Conservation (phyloP, 2,797 vertebrate species). For the Geotria australis region DNA sequence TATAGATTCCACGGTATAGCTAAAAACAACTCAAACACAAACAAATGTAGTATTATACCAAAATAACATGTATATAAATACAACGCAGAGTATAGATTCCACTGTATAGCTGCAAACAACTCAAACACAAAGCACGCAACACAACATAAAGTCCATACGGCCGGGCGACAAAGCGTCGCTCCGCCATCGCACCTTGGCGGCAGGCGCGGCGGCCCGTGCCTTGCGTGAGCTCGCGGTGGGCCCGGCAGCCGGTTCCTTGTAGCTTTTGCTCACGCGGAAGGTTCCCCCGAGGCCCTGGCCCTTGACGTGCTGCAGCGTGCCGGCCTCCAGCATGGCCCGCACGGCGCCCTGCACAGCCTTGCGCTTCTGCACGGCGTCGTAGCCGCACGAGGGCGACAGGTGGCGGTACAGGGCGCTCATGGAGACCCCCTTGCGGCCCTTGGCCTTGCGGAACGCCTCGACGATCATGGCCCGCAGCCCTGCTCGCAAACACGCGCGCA, state of each 20-base stretch:
- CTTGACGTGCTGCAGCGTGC: slow-evolving; percentile 53
- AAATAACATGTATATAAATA: too few relatives aligned
- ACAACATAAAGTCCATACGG: too few relatives aligned
- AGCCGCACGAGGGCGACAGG: slow-evolving; percentile 41
- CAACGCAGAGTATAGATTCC: too few relatives aligned
- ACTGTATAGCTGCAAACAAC: too few relatives aligned
- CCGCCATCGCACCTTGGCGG: too few relatives aligned
- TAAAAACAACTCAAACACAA: too few relatives aligned
- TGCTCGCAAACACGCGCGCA: slow-evolving; percentile 6
- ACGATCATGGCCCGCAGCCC: slow-evolving; percentile 71
- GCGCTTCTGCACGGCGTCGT: slow-evolving; percentile 47
- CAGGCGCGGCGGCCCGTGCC: too few relatives aligned
- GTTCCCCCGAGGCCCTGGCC: slow-evolving; percentile 72
- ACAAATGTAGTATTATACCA: too few relatives aligned
- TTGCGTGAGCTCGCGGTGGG: too few relatives aligned
- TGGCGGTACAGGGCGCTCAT: slow-evolving; percentile 60
- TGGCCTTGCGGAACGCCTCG: slow-evolving; percentile 57
- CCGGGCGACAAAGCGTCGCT: too few relatives aligned
- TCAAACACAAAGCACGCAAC: too few relatives aligned
- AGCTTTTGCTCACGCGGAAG: slow-evolving; percentile 72
- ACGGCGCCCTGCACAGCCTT: slow-evolving; percentile 50
- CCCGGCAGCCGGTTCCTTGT: slow-evolving; percentile 22
- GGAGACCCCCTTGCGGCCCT: slow-evolving; percentile 51
- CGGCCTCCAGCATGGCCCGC: slow-evolving; percentile 44
- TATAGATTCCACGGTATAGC: too few relatives aligned